Conservation (phyloP, 1,140 invertebrate genomes). For the Habropoda laboriosa region DNA sequence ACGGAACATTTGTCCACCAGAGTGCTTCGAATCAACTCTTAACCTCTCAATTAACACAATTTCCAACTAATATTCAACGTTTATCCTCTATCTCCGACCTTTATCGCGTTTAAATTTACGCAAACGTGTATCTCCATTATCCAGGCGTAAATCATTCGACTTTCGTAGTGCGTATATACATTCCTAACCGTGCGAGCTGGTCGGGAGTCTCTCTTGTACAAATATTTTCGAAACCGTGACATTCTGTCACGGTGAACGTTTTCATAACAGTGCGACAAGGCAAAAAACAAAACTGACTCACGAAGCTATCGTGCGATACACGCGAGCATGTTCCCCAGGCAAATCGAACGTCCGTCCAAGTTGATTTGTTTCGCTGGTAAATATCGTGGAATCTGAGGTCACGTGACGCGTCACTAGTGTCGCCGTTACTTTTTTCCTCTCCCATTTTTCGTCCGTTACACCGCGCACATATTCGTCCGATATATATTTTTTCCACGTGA, state of each 20-base stretch:
- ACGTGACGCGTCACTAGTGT: background rate
- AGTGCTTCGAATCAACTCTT: background rate
- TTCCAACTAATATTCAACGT: background rate
- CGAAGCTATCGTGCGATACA: no score
- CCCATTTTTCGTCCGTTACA: no score
- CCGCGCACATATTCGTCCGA: no score
- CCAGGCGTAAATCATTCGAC: background rate
- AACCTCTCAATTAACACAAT: background rate
- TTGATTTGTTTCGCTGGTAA: background rate
- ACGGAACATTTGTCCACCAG: background rate
- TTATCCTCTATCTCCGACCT: background rate
- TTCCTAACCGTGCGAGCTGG: no score
- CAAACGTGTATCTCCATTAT: background rate
- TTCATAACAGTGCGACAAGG: background rate
- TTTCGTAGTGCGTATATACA: no score
- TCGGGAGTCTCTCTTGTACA: no score
- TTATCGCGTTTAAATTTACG: background rate
- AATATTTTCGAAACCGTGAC: no score
- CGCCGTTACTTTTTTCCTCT: background rate
- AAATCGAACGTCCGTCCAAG: background rate
- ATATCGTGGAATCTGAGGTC: background rate
- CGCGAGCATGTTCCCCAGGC: background rate
- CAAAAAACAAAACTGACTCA: background rate
- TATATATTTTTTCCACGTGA: conserved; percentile 3
- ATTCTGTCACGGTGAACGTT: background rate